Base-by-base conservation (phyloP, 2,888 invertebrate genomes). In the Dendrolimus houi region DNA sequence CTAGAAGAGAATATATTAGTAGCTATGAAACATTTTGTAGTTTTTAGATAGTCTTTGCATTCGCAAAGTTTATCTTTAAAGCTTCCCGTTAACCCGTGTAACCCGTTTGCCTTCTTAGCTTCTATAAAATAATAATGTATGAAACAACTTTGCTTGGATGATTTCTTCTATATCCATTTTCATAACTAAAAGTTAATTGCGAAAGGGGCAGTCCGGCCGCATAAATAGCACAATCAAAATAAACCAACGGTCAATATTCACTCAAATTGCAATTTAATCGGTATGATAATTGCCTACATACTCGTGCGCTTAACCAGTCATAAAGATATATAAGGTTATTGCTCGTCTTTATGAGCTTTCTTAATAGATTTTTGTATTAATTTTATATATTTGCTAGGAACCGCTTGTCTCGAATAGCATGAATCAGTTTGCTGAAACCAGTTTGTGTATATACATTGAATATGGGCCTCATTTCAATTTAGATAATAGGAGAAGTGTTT, bases 391-490 rank as follows among this genome's bases (percentile, higher is more conserved):
- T 47, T 12, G 47, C 47, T 47, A 10, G 47, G 47, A 47, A 47
- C 47, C 47, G 8, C 2, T 47, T 9, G 47, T 47, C 9, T 47
- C 12, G 47, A 47, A 47, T 47, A 47, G 47, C 10, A 47, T 47
- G 47, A 47, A 47, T 59, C 61, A 60, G 54, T 61, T 60, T 12
- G 47, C 59, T 59, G 55, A 56, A 65, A 85, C 85, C 73, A 71
- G 85, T 85, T 85, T 76, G 70, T 61, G 67, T 67, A 67, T 74
- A 72, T 76, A 74, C 65, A 70, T 74, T 68, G 66, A 69, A 62
- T 65, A 61, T 65, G 67, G 71, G 70, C 73, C 75, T 69, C 73
- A 65, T 65, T 66, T 65, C 54, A 61, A 57, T 65, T 68, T 64
- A 68, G 62, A 67, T 62, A 66, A 63, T 61, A 57, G 60, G 54